These are phyloP conservation scores for Caretta caretta DNA, from an alignment of 2,113 vertebrate species.

Conservation along the genomic window DNA sequence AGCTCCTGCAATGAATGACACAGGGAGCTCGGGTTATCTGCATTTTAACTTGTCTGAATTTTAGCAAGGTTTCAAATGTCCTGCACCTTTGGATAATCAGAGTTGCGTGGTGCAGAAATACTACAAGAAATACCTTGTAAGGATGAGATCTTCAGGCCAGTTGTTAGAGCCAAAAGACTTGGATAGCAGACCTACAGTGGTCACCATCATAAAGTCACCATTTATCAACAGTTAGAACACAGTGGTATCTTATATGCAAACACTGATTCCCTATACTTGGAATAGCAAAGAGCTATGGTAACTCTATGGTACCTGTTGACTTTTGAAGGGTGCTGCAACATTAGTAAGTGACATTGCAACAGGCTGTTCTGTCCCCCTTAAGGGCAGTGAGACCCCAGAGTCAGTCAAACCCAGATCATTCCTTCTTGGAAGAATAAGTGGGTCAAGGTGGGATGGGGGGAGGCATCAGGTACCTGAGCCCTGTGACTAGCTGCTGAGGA, in stretches of 20 bases:
- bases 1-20: neutral
- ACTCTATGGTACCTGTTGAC: neutral
- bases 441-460: neutral
- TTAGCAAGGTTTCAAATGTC: neutral
- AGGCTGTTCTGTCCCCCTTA: neutral
- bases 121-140: neutral
- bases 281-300: conserved; percentile 33
- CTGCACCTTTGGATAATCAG: neutral
- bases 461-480: neutral
- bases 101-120: neutral
- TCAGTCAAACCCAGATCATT: neutral
- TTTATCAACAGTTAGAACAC: conserved; percentile 26
- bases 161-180: neutral
- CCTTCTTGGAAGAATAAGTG: neutral
- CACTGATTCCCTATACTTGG: neutral
- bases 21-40: neutral
- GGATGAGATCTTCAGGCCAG: neutral
- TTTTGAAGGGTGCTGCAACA: neutral
- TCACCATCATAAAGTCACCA: neutral
- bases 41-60: neutral
- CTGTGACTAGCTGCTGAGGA: neutral
- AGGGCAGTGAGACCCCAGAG: neutral
- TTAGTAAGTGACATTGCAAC: neutral
- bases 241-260: neutral
- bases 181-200: neutral